Percentiles rank a stretch among this genome's conserved stretches.
Conservation (phyloP, 2,888 invertebrate genomes). For the Drosophila nigricruria region DNA sequence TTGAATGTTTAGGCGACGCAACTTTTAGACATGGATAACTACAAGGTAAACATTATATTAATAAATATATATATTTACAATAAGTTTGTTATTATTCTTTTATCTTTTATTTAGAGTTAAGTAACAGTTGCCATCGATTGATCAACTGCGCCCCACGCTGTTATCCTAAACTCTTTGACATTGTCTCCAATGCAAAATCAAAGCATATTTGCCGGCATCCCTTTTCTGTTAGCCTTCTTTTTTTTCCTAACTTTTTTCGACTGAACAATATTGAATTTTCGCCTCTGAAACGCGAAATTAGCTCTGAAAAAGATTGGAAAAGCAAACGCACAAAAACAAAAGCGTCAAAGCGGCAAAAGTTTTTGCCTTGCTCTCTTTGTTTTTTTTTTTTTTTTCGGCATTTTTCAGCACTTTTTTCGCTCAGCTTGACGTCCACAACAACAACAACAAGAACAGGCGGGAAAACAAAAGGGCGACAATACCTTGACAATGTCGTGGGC, state of each 20-base stretch:
- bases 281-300: slow-evolving; percentile 39
- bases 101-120: slow-evolving; percentile 9
- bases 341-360: slow-evolving; percentile 22
- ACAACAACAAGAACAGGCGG: neutral
- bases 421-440: slow-evolving; percentile 30
- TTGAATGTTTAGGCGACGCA: slow-evolving; percentile 66
- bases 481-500: slow-evolving; percentile 47
- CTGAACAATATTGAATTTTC: slow-evolving; percentile 41
- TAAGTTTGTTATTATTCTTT: slow-evolving; percentile 6
- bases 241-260: slow-evolving; percentile 18
- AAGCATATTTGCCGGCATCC: slow-evolving; percentile 20
- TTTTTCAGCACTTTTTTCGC: slow-evolving; percentile 27
- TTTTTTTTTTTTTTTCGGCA: slow-evolving; percentile 7
- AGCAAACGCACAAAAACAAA: slow-evolving; percentile 32
- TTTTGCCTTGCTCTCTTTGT: neutral
- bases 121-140: slow-evolving; percentile 7
- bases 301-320: slow-evolving; percentile 31
- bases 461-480: slow-evolving; percentile 42
- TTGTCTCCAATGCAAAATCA: slow-evolving; percentile 27
- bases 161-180: slow-evolving; percentile 11
- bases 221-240: neutral
- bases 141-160: slow-evolving; percentile 3
- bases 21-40: slow-evolving; percentile 66
- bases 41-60: slow-evolving; percentile 57
- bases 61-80: neutral